phyloP scores from a whole-genome alignment of 2,888 invertebrate genomes.

The Drosophila barbarae region DNA sequence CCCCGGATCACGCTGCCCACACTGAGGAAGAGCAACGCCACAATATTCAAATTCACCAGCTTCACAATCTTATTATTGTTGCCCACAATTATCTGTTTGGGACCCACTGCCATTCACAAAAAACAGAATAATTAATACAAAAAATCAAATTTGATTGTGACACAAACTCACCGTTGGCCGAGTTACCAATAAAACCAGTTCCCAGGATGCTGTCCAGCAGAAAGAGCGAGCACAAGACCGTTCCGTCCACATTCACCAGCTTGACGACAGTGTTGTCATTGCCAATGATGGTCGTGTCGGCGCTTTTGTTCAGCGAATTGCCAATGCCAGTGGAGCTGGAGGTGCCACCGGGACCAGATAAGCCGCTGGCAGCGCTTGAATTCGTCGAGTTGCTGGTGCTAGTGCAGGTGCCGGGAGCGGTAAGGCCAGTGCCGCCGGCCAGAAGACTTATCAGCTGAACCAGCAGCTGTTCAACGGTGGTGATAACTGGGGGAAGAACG shows the following conservation, averaged over 20 bases:
- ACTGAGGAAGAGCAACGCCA: conserved; percentile 35
- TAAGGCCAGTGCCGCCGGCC: conserved; percentile 6
- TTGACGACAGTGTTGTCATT: background rate
- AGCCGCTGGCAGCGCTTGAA: background rate
- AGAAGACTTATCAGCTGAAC: conserved; percentile 4
- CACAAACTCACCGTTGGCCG: conserved; percentile 15
- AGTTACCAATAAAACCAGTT: conserved; percentile 8
- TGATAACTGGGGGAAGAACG: background rate
- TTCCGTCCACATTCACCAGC: background rate
- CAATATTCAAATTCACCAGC: conserved; percentile 50
- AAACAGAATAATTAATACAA: background rate
- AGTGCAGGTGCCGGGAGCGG: background rate
- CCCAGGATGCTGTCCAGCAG: conserved; percentile 7
- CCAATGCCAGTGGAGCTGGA: conserved; percentile 6
- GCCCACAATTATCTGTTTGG: conserved; percentile 44
- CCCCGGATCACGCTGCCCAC: conserved; percentile 51
- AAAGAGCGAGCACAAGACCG: conserved; percentile 1
- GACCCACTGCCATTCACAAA: conserved; percentile 28
- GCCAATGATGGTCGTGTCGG: conserved; percentile 25
- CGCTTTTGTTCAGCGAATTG: conserved; percentile 3
- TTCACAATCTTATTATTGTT: conserved; percentile 45
- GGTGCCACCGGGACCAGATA: background rate
- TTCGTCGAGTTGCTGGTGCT: background rate
- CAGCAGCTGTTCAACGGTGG: conserved; percentile 2
- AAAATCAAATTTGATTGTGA: no score